Evolutionary conservation across 2,113 vertebrate genomes (phyloP).

Genomic region (Cheilinus undulatus): DNA sequence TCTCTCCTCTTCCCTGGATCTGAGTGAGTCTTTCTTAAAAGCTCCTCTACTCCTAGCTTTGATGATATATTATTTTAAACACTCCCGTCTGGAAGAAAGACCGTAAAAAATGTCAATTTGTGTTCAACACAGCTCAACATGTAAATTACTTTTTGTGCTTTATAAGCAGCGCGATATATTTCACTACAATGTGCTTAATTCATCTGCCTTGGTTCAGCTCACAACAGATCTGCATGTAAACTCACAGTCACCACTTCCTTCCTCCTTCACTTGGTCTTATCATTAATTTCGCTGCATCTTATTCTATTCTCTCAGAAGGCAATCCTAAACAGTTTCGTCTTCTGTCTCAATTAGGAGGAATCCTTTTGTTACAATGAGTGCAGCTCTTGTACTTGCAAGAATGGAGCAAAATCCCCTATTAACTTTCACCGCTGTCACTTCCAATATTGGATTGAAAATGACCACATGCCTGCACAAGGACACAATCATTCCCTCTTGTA

Average conservation of each 20-base stretch:
- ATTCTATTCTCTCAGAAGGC: slow-evolving; percentile 24
- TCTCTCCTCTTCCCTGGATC: too few species aligned
- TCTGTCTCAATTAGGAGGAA: not conserved
- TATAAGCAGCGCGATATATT: too few species aligned
- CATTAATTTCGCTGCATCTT: slow-evolving; percentile 17
- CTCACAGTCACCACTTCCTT: slow-evolving; percentile 41
- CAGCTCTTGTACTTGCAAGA: not conserved
- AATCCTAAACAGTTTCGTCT: not conserved
- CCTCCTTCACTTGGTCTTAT: slow-evolving; percentile 19
- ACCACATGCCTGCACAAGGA: slow-evolving; percentile 3
- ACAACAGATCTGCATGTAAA: slow-evolving; percentile 30
- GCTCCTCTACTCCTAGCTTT: too few species aligned
- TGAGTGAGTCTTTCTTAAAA: too few species aligned
- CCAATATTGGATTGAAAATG: slow-evolving; percentile 5
- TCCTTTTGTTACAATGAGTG: not conserved
- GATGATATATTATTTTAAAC: too few species aligned
- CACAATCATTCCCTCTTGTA: slow-evolving; percentile 8
- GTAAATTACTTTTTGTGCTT: not conserved
- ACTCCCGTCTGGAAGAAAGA: too few species aligned
- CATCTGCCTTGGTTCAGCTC: not conserved
- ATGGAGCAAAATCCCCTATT: not conserved
- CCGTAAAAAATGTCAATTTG: not conserved
- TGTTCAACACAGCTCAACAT: not conserved
- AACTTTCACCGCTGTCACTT: slow-evolving; percentile 21
- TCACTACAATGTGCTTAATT: too few species aligned